Percentiles rank a stretch among this genome's conserved stretches.
Conservation (phyloP, 1,140 invertebrate genomes). For the Bombyx mori region ASM3026992v2 NC_085128.1:16049001-16049500, state of each 20-base stretch:
- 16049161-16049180: no score
- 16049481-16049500: no score
- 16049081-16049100: no score
- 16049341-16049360: slow-evolving; percentile 63
- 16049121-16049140: no score
- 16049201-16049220: no score
- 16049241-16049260: no score
- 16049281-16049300: slow-evolving; percentile 57
- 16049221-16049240: no score
- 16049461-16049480: background rate
- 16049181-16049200: no score
- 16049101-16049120: no score
- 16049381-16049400: slow-evolving; percentile 64
- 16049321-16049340: slow-evolving; percentile 64
- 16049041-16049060: slow-evolving; percentile 49
- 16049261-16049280: background rate
- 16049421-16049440: slow-evolving; percentile 72
- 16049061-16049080: slow-evolving; percentile 13
- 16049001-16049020: slow-evolving; percentile 20
- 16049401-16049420: slow-evolving; percentile 71
- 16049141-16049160: no score
- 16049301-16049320: slow-evolving; percentile 41
- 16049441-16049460: slow-evolving; percentile 48
- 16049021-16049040: slow-evolving; percentile 33
- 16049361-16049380: slow-evolving; percentile 63